Evolutionary conservation across 2,113 vertebrate genomes (phyloP), one percentile per base, ranked within the genome.

Genomic region (Indicator maculatus): DNA sequence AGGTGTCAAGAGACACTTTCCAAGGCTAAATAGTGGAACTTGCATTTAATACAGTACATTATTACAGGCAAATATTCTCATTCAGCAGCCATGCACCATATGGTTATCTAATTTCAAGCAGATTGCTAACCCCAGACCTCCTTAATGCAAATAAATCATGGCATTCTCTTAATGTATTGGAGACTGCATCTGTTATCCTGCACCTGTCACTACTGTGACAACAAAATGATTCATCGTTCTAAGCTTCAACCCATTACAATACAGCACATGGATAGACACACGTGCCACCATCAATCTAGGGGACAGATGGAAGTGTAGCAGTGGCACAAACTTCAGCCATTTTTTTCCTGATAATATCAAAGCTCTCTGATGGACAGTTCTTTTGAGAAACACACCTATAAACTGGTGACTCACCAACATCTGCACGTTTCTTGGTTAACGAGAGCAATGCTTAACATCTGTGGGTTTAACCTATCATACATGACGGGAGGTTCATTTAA

Each of bases 111-210:
- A 78, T 86, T 96, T 77, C 28, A 84, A 95, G 90, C 96, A 97
- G 96, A 97, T 93, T 97, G 93, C 88, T 95, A 97, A 91, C 83
- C 94, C 84, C 96, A 93, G 93, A 93, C 90, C 66, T 36, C 90
- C 79, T 66, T 89, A 88, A 94, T 52, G 80, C 88, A 95, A 97
- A 97, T 95, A 95, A 97, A 96, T 96, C 92, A 91, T 90, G 96
- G 91, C 95, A 96, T 86, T 93, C 94, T 77, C 83, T 71, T 93
- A 76, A 87, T 94, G 89, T 93, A 92, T 77, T 88, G 89, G 84
- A 76, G 71, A 61, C 70, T 69, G 61, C 95, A 96, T 93, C 95
- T 97, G 97, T 90, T 95, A 55, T 79, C 63, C 73, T 65, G 86
- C 96, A 97, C 93, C 97, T 97, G 96, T 95, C 80, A 61, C 73